Evolutionary conservation across 30 jellyfish, hydroid and myxozoan species (phyloP).

Genomic region (Phacellophora camtschatica): DNA sequence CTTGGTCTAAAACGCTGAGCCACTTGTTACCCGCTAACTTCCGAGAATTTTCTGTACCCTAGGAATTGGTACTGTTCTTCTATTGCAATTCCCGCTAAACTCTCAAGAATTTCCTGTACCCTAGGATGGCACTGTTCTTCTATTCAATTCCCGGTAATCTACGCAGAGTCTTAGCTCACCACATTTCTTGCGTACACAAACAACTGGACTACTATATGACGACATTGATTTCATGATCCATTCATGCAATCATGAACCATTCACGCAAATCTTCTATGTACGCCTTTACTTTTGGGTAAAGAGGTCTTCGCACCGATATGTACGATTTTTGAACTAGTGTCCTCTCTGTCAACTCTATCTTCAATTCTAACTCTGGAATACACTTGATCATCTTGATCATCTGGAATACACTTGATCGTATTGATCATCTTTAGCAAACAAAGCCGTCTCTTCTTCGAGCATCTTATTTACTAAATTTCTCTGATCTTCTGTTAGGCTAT

Average conservation of each 20-base stretch:
- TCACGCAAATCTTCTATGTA: conserved; percentile 14
- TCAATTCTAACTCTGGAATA: background rate
- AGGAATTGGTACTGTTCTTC: no score
- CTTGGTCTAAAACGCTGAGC: no score
- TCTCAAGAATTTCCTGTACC: conserved; percentile 4
- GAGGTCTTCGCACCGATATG: background rate
- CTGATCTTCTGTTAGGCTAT: background rate
- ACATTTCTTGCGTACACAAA: conserved; percentile 32
- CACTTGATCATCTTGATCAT: conserved; percentile 18
- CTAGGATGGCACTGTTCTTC: conserved; percentile 30
- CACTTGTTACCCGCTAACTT: no score
- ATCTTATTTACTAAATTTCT: background rate
- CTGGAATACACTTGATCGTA: no score
- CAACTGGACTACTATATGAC: conserved; percentile 26
- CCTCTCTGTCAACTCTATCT: conserved; percentile 1
- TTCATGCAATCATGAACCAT: no score
- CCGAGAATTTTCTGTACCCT: no score
- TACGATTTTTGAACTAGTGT: conserved; percentile 17
- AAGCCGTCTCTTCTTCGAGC: background rate
- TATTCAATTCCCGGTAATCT: conserved; percentile 15
- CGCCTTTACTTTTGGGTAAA: conserved; percentile 45
- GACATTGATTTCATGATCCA: conserved; percentile 16
- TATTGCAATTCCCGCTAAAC: no score
- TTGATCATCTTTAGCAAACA: background rate
- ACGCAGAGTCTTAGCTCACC: conserved; percentile 35